These are phyloP conservation scores for Melanogrammus aeglefinus DNA, from an alignment of 2,797 vertebrate genomes.

Conservation along the genomic window DNA sequence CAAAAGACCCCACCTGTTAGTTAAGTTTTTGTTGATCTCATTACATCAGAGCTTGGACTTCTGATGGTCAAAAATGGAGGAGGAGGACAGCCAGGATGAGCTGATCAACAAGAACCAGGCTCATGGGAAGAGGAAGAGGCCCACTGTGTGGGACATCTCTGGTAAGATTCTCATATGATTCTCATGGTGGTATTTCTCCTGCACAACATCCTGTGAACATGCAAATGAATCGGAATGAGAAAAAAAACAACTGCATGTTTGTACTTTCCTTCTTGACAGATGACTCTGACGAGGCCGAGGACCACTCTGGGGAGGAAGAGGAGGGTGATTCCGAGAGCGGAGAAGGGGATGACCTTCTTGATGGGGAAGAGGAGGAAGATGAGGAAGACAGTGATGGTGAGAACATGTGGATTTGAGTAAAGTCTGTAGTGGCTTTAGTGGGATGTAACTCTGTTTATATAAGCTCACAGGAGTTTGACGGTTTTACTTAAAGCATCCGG, in stretches of 20 bases:
- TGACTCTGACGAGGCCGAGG: slow-evolving; percentile 73
- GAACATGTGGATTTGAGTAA: neutral
- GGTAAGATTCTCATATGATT: slow-evolving; percentile 26
- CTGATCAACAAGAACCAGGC: slow-evolving; percentile 77
- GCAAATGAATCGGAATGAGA: neutral
- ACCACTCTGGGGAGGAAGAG: slow-evolving; percentile 70
- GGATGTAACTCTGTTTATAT: too few relatives aligned
- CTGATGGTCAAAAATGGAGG: slow-evolving; percentile 89
- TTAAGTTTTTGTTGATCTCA: neutral
- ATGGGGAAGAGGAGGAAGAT: slow-evolving; percentile 34
- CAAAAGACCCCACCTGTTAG: neutral
- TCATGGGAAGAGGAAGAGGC: slow-evolving; percentile 71
- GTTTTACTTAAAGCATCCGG: neutral
- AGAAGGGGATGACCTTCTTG: neutral
- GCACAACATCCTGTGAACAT: neutral
- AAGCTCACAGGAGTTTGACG: neutral
- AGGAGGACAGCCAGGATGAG: slow-evolving; percentile 91
- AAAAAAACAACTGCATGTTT: neutral
- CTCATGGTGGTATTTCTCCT: neutral
- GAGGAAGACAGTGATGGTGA: slow-evolving; percentile 71
- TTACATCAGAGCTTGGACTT: slow-evolving; percentile 20
- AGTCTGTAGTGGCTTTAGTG: too few relatives aligned
- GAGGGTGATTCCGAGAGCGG: slow-evolving; percentile 41
- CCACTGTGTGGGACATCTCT: slow-evolving; percentile 57
- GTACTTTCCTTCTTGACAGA: slow-evolving; percentile 52